These are phyloP conservation scores for Psittacus erithacus DNA, from an alignment of 2,113 vertebrate species.

Conservation along the genomic window DNA sequence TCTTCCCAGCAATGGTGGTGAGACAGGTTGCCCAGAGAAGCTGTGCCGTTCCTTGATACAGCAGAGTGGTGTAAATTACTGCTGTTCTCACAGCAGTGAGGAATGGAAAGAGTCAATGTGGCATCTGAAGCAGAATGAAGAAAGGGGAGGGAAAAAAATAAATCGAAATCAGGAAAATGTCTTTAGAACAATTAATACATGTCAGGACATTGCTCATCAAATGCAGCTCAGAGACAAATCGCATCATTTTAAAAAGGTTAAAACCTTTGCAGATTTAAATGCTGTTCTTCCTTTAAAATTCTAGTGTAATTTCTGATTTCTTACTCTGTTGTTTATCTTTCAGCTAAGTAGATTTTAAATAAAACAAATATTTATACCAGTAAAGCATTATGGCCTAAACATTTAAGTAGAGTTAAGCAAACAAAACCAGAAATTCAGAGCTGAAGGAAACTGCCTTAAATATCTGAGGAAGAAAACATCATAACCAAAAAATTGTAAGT, in stretches of 20 bases:
- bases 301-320: background rate
- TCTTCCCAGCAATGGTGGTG: background rate
- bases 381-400: background rate
- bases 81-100: background rate
- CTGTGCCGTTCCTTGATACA: background rate
- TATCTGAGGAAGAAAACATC: background rate
- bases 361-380: conserved; percentile 28
- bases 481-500: background rate
- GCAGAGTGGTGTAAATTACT: background rate
- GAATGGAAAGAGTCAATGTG: background rate
- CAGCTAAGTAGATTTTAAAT: conserved; percentile 18
- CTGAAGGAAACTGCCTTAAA: background rate
- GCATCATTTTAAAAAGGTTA: background rate
- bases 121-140: background rate
- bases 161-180: background rate
- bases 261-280: background rate
- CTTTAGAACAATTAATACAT: background rate
- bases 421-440: background rate
- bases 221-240: background rate
- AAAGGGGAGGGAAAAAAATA: background rate
- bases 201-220: background rate
- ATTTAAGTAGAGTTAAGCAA: background rate
- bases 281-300: background rate
- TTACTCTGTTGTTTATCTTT: background rate
- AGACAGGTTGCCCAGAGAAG: background rate